phyloP scores from a whole-genome alignment of 2,888 invertebrate genomes.

The Diarsia rubi region DNA sequence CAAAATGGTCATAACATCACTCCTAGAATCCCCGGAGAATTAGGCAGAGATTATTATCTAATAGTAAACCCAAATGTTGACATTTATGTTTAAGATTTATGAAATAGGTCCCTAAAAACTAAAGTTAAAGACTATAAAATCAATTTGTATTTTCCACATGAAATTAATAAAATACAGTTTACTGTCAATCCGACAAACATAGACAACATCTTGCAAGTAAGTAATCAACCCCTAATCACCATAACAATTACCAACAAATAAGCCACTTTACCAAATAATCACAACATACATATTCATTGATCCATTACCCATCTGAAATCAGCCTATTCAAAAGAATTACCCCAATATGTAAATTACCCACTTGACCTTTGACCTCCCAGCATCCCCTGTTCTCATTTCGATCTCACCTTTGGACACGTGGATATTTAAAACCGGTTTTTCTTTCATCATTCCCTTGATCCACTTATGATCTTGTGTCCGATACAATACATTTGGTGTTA shows the following conservation, averaged over 20 bases:
- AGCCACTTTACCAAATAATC: slow-evolving; percentile 23
- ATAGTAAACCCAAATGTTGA: too few relatives aligned
- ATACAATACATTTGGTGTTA: slow-evolving; percentile 8
- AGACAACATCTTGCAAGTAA: background rate
- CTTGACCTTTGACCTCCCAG: slow-evolving; percentile 73
- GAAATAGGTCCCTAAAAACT: too few relatives aligned
- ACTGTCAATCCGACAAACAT: background rate
- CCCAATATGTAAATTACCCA: slow-evolving; percentile 71
- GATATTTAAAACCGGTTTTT: slow-evolving; percentile 47
- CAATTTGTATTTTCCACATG: background rate
- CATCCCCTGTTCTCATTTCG: slow-evolving; percentile 79
- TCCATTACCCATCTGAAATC: slow-evolving; percentile 33
- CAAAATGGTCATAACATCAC: too few relatives aligned
- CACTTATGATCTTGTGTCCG: slow-evolving; percentile 76
- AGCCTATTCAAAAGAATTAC: slow-evolving; percentile 43
- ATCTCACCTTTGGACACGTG: slow-evolving; percentile 70
- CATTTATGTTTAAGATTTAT: too few relatives aligned
- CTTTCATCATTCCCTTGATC: slow-evolving; percentile 73
- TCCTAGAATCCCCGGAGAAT: too few relatives aligned
- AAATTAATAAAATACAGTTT: background rate
- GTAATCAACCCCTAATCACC: background rate
- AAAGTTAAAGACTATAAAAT: too few relatives aligned
- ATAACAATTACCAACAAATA: slow-evolving; percentile 2
- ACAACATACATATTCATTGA: slow-evolving; percentile 35
- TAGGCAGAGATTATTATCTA: too few relatives aligned